Conservation (phyloP, 1,140 invertebrate species). For the Frieseomelitta varia region DNA sequence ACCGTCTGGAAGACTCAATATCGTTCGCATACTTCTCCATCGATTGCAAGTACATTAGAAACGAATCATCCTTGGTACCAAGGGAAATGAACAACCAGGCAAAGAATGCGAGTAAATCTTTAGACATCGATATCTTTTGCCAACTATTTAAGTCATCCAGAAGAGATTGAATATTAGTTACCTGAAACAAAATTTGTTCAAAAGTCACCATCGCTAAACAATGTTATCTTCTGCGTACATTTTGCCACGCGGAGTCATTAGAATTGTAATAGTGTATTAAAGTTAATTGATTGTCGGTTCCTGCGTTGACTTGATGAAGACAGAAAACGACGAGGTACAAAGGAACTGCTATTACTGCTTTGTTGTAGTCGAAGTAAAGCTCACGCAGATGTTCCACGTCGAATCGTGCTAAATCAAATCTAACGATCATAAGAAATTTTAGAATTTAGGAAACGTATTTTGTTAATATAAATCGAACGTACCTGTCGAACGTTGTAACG, state of each 20-base stretch:
- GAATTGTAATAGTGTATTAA: conserved; percentile 67
- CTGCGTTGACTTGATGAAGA: conserved; percentile 72
- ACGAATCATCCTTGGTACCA: conserved; percentile 73
- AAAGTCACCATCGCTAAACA: not conserved
- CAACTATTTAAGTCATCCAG: conserved; percentile 69
- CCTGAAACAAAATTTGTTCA: conserved; percentile 30
- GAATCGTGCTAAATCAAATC: conserved; percentile 76
- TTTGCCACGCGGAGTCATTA: conserved; percentile 47
- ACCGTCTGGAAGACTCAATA: conserved; percentile 1
- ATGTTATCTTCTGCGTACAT: conserved; percentile 63
- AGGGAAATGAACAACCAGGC: conserved; percentile 77
- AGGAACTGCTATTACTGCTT: conserved; percentile 71
- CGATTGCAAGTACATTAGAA: conserved; percentile 71
- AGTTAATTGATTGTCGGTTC: conserved; percentile 72
- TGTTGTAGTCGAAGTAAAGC: conserved; percentile 71
- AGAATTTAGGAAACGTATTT: not conserved
- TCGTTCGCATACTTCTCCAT: conserved; percentile 70
- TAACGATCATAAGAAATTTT: conserved; percentile 30
- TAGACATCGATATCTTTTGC: conserved; percentile 74
- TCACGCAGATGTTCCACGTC: conserved; percentile 71
- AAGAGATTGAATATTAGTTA: conserved; percentile 10
- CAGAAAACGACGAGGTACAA: conserved; percentile 75
- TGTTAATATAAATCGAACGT: not conserved
- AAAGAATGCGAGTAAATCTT: conserved; percentile 74
- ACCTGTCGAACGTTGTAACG: conserved; percentile 77